Base-by-base conservation (phyloP, 2,888 invertebrate genomes). In the Thumatha senex region DNA sequence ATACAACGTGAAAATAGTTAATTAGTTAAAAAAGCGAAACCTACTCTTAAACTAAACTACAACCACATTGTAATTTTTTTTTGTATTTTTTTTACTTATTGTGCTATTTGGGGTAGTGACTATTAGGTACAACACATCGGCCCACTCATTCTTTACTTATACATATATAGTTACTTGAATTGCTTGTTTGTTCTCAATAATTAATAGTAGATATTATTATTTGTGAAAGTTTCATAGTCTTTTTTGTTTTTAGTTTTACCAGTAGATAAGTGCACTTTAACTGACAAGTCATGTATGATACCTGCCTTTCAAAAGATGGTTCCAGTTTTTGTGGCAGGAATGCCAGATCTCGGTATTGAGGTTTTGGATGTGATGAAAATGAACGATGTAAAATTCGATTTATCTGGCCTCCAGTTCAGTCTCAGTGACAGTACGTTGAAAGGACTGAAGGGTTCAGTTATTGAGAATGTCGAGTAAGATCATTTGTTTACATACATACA, bases 381-480 rank as follows among this genome's bases (percentile, higher is more conserved):
- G 14, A 63, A 69, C 0, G 60, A 59, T 12, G 41, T 72, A 0
- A 59, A 67, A 13, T 54, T 78, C 11, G 68, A 78, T 0, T 36
- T 77, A 7, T 70, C 74, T 7, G 78, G 77, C 1, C 60, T 80
- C 2, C 63, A 73, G 35, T 59, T 76, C 11, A 57, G 66, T 2
- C 15, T 80, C 12, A 60, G 36, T 3, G 65, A 70, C 7, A 63
- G 56, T 0, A 29, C 40, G 9, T 31, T 76, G 47, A 74, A 66
- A 34, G 74, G 65, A 34, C 15, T 66, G 33, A 67, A 66, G 48
- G 39, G 2, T 36, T 18, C 56, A 1, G n/a, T 56, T 9, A 35
- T 67, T 14, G 68, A 67, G 11, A 36, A 15, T 0, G 51, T 54
- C 10, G 47, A 61, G 65, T 66, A 51, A 61, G 65, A 53, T 4